phyloP scores from a whole-genome alignment of 2,113 vertebrate genomes.

The Lynx canadensis region DNA sequence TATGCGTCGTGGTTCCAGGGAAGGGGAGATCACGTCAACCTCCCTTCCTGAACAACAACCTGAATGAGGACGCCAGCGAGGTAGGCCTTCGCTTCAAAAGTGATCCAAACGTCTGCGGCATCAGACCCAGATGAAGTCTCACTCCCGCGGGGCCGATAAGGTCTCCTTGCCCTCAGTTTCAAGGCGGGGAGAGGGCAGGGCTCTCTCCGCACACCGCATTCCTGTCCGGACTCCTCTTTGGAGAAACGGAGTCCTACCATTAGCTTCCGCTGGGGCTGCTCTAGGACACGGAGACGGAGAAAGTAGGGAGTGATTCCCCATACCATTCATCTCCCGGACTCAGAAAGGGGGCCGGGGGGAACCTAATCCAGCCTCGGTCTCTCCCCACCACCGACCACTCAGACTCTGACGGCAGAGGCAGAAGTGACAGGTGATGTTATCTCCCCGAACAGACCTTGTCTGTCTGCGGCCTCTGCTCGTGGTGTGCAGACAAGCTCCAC shows the following conservation, averaged over 20 bases:
- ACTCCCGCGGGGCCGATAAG: not conserved
- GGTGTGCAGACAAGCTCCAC: not conserved
- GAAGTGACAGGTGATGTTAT: not conserved
- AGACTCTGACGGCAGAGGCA: not conserved
- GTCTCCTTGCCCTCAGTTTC: not conserved
- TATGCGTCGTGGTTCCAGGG: rapidly evolving
- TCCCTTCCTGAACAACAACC: not conserved
- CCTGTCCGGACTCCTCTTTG: not conserved
- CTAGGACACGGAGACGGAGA: not conserved
- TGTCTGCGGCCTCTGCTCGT: not conserved
- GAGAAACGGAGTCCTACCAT: not conserved
- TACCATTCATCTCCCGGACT: not conserved
- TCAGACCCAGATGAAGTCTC: not conserved
- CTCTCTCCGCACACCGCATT: rapidly evolving
- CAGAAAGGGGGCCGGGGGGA: not conserved
- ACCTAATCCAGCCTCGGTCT: not conserved
- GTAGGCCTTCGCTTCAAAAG: not conserved
- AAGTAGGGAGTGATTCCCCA: rapidly evolving
- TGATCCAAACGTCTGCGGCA: not conserved
- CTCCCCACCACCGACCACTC: not conserved
- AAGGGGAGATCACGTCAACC: not conserved
- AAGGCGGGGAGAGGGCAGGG: rapidly evolving
- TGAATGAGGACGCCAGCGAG: not conserved
- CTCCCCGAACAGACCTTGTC: not conserved
- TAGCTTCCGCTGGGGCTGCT: not conserved